Conservation (phyloP, 2,888 invertebrate species). For the Coleophora deauratella region DNA sequence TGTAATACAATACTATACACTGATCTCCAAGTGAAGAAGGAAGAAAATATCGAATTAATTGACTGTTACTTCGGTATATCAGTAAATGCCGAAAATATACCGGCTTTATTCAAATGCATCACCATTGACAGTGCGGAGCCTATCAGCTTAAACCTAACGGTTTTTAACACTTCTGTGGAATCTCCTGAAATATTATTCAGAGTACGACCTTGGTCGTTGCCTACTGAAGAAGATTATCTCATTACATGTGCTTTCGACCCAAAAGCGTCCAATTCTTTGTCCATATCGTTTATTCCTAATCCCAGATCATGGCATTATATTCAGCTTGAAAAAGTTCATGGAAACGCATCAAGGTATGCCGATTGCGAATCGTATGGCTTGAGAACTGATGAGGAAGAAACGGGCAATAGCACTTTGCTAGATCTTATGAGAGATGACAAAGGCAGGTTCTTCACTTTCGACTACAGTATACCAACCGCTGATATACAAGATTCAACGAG, state of each 20-base stretch:
- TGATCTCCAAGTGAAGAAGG: constrained; percentile 75
- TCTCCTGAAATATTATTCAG: constrained; percentile 42
- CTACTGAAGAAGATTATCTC: constrained; percentile 62
- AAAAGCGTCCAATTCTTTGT: constrained; percentile 42
- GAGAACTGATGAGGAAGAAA: constrained; percentile 33
- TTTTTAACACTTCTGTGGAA: constrained; percentile 40
- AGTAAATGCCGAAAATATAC: constrained; percentile 36
- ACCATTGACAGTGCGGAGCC: constrained; percentile 40
- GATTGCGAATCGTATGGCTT: constrained; percentile 51
- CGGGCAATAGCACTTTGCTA: constrained; percentile 36
- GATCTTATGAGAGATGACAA: constrained; percentile 75
- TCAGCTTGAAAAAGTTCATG: constrained; percentile 28
- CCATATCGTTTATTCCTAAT: constrained; percentile 66
- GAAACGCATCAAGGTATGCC: constrained; percentile 35
- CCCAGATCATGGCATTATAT: constrained; percentile 77
- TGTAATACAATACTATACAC: constrained; percentile 79
- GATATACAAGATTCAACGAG: constrained; percentile 77
- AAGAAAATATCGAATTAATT: constrained; percentile 44
- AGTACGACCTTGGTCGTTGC: constrained; percentile 69
- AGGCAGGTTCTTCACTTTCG: constrained; percentile 84
- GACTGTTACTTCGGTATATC: constrained; percentile 43
- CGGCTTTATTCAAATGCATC: constrained; percentile 68
- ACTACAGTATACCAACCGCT: constrained; percentile 80
- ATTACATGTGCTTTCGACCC: constrained; percentile 65
- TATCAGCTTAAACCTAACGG: constrained; percentile 49